Base-by-base conservation (phyloP, 2,888 invertebrate genomes). In the Rhingia campestris region DNA sequence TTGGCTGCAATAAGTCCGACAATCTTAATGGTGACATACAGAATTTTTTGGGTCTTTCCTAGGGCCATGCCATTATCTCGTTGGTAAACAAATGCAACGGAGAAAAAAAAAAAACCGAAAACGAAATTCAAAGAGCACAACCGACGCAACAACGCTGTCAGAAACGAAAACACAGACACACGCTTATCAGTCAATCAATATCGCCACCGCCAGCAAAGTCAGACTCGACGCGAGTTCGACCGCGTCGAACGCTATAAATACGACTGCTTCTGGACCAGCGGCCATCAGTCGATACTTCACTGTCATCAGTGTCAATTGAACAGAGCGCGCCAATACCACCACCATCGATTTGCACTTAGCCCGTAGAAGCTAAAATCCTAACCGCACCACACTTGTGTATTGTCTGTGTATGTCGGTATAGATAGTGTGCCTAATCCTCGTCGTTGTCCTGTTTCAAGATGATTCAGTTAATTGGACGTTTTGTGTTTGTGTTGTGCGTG, bases 161-260 rank as follows among this genome's bases (percentile, higher is more conserved):
- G 14, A 61, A 69, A 14, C 33, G 61, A 59, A 69, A 45, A 45
- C 22, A 70, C 77, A 63, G 49, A 70, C 30, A 56, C 49, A 6
- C 7, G 69, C 58, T 84, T 74, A 80, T 84, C 70, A 74, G 73
- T 30, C 54, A 59, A 80, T 74, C 74, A 73, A 64, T 79, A 70
- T 64, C 51, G 56, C 69, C 59, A 70, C 59, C 51, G 56, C 69
- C 59, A 77, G 51, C 61, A 64, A 32, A 43, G 37, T 43, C 49
- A 30, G 22, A n/a, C 58, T n/a, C 1, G 67, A n/a, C n/a, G n/a
- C n/a, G n/a, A n/a, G n/a, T n/a, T n/a, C n/a, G n/a, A n/a, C 49
- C 14, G 4, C 37, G 22, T 41, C 12, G 10, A 56, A 84, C 53
- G 64, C 79, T 80, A 84, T 84, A 84, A 80, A 84, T 84, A 84